Base-by-base conservation (phyloP, 2,888 invertebrate species). In the Nomada hirtipes region DNA sequence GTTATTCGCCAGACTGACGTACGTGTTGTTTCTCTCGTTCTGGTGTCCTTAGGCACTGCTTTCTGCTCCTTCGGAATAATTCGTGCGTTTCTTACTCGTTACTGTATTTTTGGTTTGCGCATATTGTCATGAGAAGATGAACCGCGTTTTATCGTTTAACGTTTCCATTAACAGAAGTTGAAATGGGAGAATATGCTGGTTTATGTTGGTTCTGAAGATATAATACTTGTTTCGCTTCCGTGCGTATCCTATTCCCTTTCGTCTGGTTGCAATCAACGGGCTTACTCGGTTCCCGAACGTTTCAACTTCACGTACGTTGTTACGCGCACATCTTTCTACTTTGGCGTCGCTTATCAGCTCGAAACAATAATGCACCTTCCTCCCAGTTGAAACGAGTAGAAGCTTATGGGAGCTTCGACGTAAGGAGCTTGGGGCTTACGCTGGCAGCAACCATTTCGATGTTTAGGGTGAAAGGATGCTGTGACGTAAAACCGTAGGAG, bases 351-450 rank as follows among this genome's bases (percentile, higher is more conserved):
- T 36, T 47, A 47, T 20, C 23, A 42, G 20, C 20, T 20, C 7
- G 53, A 55, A 57, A 57, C 65, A 50, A 47, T 57, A 73, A 73
- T 72, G 29, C 55, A 26, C 13, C 20, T 20, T 47, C 65, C 29
- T 55, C 2, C 64, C 13, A 36, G 26, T 44, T 2, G 55, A 44
- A 64, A 63, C 26, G 53, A 55, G 44, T 15, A 20, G 44, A 55
- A 55, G 64, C 63, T 72, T 63, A 53, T 10, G 26, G 44, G 29
- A 26, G 55, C 55, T 55, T 26, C n/a, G 64, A 72, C 26, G 44
- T 72, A 72, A 72, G 64, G 44, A 72, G 72, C 53, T 72, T 44
- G 68, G 20, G 44, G 57, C 57, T 69, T 64, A 15, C 26, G 10
- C 44, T 61, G 29, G 52, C 53, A 64, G 44, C 55, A n/a, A 63